Evolutionary conservation across 2,888 invertebrate species (phyloP), one percentile per base, ranked within the genome.

Genomic region (Dione vanillae): DNA sequence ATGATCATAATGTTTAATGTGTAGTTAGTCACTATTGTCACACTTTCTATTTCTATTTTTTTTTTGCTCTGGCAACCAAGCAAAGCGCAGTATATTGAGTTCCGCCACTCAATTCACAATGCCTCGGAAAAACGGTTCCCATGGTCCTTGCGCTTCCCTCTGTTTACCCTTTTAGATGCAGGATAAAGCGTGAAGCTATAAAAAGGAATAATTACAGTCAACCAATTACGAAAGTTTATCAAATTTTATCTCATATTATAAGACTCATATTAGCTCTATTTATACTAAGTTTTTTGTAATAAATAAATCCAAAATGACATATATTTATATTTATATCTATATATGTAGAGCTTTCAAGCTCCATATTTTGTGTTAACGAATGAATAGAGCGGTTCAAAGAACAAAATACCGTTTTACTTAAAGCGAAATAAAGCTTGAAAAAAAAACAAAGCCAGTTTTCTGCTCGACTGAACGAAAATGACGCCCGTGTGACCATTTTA

Each of bases 381-480:
- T 77, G 81, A 79, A 76, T 77, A 76, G 78, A 75, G 70, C 74
- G 78, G 77, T 80, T 81, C 80, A 80, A 80, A 81, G 82, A 74
- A 72, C 71, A 72, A 75, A 73, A 69, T 77, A 73, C 76, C 74
- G 72, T 78, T 78, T 78, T 75, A 69, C 71, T 72, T 72, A 66
- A 67, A 78, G 72, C 75, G 71, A 77, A 79, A 79, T 61, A 80
- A 79, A 77, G 75, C 74, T 76, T 77, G 77, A 76, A 77, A 79
- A 79, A 78, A 79, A 79, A 80, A 77, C 74, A 76, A 75, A 67
- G 69, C 70, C 75, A 75, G 78, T 79, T 78, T 82, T 82, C 82
- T 79, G 80, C 81, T 82, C 77, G 77, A 79, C 78, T 74, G 78
- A 78, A 78, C 77, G 81, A 79, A 79, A 79, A 79, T 76, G 79